Evolutionary conservation across 2,797 vertebrate species (phyloP), one percentile per base, ranked within the genome.

Genomic region (Sarcophilus harrisii): DNA sequence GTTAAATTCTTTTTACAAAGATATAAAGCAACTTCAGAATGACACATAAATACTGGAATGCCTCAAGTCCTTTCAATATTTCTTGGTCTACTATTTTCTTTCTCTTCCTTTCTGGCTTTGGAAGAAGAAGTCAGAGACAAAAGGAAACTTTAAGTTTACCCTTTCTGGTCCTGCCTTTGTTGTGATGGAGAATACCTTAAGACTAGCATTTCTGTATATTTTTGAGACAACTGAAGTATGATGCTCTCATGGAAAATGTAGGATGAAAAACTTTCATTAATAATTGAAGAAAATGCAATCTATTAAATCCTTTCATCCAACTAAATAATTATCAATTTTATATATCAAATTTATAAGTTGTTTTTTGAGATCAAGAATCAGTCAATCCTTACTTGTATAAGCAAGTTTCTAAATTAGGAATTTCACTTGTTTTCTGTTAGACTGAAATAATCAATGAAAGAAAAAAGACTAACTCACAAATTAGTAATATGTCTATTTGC

Each of bases 91-190:
- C 62, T 66, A 66, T 13, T 87, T 91, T 52, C 62, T n/a, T 91
- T 95, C 38, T 32, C 54, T 94, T 90, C 52, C 89, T 91, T 92
- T 90, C 58, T 92, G 90, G 52, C 38, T 58, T 24, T 73, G 6
- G 18, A 93, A 30, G 58, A 32, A 45, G 59, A 91, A 92, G 12
- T 29, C 0, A 55, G 28, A 58, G 21, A 73, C 66, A 73, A 73
- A 73, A 73, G 66, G 32, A 45, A 45, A 93, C 14, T 8, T 38
- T 1, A 93, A 93, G 16, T 24, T 90, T 6, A 0, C 29, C 58
- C 18, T 5, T 90, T 54, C 58, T 32, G 0, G 52, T 45, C 90
- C 62, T 92, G 38, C 9, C 87, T 91, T 66, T 73, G 32, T 73
- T 73, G 16, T 73, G 18, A 11, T 21, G 6, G 38, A 6, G n/a